Evolutionary conservation across 2,888 invertebrate species (phyloP).

Genomic region (Drosophila birchii): DNA sequence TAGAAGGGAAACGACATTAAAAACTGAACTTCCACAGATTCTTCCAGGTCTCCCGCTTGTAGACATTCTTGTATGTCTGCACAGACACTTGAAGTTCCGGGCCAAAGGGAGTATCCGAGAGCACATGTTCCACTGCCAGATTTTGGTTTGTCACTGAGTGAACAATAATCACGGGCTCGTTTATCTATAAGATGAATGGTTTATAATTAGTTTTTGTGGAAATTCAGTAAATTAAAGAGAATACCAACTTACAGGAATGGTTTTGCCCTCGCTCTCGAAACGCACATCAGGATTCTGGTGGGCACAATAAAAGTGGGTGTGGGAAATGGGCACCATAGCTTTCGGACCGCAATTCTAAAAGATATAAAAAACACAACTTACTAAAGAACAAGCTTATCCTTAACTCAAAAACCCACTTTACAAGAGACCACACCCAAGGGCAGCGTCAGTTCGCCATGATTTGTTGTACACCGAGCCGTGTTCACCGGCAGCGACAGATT

Average conservation of each 20-base stretch:
- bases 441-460: constrained; percentile 73
- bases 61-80: constrained; percentile 81
- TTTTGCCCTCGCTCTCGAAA: constrained; percentile 82
- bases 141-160: constrained; percentile 83
- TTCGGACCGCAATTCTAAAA: constrained; percentile 71
- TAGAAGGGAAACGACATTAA: constrained; percentile 42
- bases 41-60: constrained; percentile 79
- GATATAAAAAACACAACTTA: background rate
- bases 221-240: too few relatives aligned
- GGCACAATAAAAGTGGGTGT: constrained; percentile 76
- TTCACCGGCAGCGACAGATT: constrained; percentile 62
- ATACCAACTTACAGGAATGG: constrained; percentile 75
- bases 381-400: background rate
- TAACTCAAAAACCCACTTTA: constrained; percentile 49
- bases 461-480: constrained; percentile 58
- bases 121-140: constrained; percentile 82
- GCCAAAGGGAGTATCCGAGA: constrained; percentile 81
- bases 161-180: constrained; percentile 79
- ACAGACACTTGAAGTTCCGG: constrained; percentile 83
- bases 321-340: constrained; percentile 67
- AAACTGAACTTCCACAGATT: constrained; percentile 83
- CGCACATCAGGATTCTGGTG: constrained; percentile 73
- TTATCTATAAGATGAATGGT: constrained; percentile 55
- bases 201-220: background rate
- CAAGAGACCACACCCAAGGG: constrained; percentile 72